Percentiles rank a stretch among this genome's conserved stretches.
phyloP scores from a whole-genome alignment of 2,113 vertebrate species.

The Tiliqua scincoides region DNA sequence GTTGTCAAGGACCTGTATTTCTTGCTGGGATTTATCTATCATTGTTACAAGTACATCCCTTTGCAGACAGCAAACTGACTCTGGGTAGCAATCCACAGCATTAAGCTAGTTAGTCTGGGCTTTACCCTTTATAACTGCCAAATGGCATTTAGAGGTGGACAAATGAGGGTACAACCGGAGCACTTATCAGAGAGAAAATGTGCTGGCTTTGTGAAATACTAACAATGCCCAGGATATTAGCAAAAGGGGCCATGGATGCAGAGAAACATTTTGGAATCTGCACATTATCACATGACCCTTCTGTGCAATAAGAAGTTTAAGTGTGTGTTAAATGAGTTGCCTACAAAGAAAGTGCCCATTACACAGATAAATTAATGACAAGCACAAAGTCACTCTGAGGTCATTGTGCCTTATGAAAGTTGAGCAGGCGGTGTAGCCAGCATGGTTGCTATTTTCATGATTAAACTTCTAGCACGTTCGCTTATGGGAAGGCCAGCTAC shows the following conservation, averaged over 20 bases:
- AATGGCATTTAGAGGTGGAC: slow-evolving; percentile 57
- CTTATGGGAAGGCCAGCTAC: slow-evolving; percentile 49
- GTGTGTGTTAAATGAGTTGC: slow-evolving; percentile 67
- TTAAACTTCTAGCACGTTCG: slow-evolving; percentile 50
- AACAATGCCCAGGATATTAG: slow-evolving; percentile 50
- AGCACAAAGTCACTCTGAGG: slow-evolving; percentile 66
- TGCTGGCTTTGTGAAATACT: slow-evolving; percentile 61
- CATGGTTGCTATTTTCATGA: slow-evolving; percentile 49
- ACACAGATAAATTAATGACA: slow-evolving; percentile 64
- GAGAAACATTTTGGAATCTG: slow-evolving; percentile 55
- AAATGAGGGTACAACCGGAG: slow-evolving; percentile 59
- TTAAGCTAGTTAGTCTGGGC: slow-evolving; percentile 38
- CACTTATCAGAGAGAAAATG: slow-evolving; percentile 53
- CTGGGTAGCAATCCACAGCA: slow-evolving; percentile 43
- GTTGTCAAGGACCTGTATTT: slow-evolving; percentile 77
- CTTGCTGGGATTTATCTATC: slow-evolving; percentile 76
- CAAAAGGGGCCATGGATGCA: slow-evolving; percentile 45
- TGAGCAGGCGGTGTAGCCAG: slow-evolving; percentile 18
- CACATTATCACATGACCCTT: slow-evolving; percentile 54
- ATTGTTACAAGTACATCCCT: slow-evolving; percentile 65
- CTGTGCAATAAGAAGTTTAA: slow-evolving; percentile 66
- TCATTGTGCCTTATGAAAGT: slow-evolving; percentile 58
- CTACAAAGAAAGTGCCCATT: slow-evolving; percentile 52
- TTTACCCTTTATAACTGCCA: slow-evolving; percentile 63
- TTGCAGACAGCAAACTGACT: slow-evolving; percentile 53